Evolutionary conservation across 2,888 invertebrate genomes (phyloP), one percentile per base, ranked within the genome.

Genomic region (Mythimna loreyi): DNA sequence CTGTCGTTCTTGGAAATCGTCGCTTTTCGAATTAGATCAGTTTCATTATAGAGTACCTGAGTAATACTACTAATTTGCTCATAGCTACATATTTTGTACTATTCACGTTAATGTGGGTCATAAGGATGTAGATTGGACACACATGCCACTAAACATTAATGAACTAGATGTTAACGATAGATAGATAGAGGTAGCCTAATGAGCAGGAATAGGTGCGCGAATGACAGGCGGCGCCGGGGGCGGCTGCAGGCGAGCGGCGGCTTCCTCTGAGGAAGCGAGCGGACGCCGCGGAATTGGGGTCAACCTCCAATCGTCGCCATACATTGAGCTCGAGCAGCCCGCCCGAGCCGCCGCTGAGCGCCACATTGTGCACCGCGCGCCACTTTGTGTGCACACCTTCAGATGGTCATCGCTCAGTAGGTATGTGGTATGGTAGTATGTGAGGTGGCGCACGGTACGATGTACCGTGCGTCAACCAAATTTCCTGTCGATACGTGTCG

Each of bases 201-300:
- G 28, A 30, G 25, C 30, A 28, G 49, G 43, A 49, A 50, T 13
- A 52, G 40, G 21, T 53, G 52, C n/a, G 43, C 47, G 21, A 52
- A 25, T 45, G 30, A 45, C 40, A 66, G 57, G 61, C 56, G 60
- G 67, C 58, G 53, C 25, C 45, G 62, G 66, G 61, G 25, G 43
- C 50, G 49, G 59, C 57, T 25, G 80, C 59, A 50, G 47, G 53
- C 67, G 58, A 59, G 66, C 40, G 61, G 65, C 75, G 69, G 67
- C 67, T 67, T 70, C 80, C 83, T 80, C 50, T 62, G 72, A 75
- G 83, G 78, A 78, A 78, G 78, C 61, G 71, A 62, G 68, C 67
- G 67, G 52, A 36, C 60, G 69, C 47, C 61, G 68, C 55, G 40
- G 72, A 63, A 78, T 83, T 55, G 71, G 68, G 82, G 82, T 82